These are phyloP conservation scores for Crepidodera aurea DNA, from an alignment of 2,888 invertebrate species.

Conservation along the genomic window DNA sequence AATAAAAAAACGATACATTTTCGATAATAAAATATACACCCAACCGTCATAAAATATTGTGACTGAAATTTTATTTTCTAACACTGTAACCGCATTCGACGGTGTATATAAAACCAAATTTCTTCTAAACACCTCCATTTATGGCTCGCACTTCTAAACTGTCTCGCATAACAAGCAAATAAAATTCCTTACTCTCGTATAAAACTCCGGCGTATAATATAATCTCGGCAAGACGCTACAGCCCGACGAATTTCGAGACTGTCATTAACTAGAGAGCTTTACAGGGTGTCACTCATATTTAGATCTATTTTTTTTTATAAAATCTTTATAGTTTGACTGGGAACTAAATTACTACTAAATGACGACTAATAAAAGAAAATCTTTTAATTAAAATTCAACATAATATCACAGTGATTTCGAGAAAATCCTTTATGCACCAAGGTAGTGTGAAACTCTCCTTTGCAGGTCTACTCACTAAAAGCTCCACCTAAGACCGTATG, in stretches of 20 bases:
- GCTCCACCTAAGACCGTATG: too few relatives aligned
- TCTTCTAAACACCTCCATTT: constrained; percentile 12
- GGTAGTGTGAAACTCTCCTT: too few relatives aligned
- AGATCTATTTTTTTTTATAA: too few relatives aligned
- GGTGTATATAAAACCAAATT: constrained; percentile 12
- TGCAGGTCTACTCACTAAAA: too few relatives aligned
- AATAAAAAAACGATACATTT: constrained; percentile 6
- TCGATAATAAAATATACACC: constrained; percentile 5
- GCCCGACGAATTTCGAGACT: constrained; percentile 1
- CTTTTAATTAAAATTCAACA: too few relatives aligned
- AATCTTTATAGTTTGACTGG: too few relatives aligned
- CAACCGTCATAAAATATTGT: constrained; percentile 5
- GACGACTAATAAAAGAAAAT: too few relatives aligned
- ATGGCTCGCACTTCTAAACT: constrained; percentile 11
- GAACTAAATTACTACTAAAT: too few relatives aligned
- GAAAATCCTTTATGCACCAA: too few relatives aligned
- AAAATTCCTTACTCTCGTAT: constrained; percentile 14
- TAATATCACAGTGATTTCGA: too few relatives aligned
- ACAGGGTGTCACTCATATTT: neutral
- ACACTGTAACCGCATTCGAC: constrained; percentile 6
- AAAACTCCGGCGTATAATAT: constrained; percentile 7
- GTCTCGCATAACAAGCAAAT: constrained; percentile 14
- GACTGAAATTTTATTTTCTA: constrained; percentile 13
- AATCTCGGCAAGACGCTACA: constrained; percentile 10
- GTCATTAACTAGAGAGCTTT: neutral